Evolutionary conservation across 2,888 invertebrate species (phyloP), one percentile per base, ranked within the genome.

Genomic region (Eilema depressum): DNA sequence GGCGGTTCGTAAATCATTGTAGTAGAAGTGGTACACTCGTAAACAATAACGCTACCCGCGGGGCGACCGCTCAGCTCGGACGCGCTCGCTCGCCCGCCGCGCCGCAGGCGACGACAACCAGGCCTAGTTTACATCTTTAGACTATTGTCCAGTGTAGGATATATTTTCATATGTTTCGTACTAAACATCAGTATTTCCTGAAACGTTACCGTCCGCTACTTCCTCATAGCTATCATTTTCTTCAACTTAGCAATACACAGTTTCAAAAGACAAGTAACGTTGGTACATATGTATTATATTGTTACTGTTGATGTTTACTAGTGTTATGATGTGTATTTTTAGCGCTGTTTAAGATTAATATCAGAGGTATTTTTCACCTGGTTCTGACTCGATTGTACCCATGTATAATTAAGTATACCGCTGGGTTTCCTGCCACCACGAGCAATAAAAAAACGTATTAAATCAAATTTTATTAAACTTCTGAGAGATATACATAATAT

Each of bases 1-100:
- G 91, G 88, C 91, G 89, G 93, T 92, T 91, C 93, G 92, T 95
- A 95, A 95, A 95, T 95, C 95, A 95, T 94, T 94, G 91, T 95
- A 93, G 94, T 90, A 91, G 94, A 93, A 93, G 93, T 93, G 91
- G 92, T 92, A 90, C 84, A 90, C 87, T 92, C 91, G 91, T 93
- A 92, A 92, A 95, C 93, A 93, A 94, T 92, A 83, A 84, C 85
- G 88, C 83, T 88, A 87, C 92, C 91, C 89, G 90, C 88, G 85
- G 91, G 87, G 91, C 69, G 78, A 71, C 70, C 61, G 60, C 69
- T 61, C 72, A 78, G 74, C 66, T 70, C 77, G 81, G 71, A 61
- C 80, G 73, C 65, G 60, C 30, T 72, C 68, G 63, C 20, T 66
- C 68, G 64, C 68, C 63, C 62, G 70, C 69, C 70, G 30, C 60